phyloP scores from a whole-genome alignment of 2,113 vertebrate species.

The Neodon shergylaensis region DNA sequence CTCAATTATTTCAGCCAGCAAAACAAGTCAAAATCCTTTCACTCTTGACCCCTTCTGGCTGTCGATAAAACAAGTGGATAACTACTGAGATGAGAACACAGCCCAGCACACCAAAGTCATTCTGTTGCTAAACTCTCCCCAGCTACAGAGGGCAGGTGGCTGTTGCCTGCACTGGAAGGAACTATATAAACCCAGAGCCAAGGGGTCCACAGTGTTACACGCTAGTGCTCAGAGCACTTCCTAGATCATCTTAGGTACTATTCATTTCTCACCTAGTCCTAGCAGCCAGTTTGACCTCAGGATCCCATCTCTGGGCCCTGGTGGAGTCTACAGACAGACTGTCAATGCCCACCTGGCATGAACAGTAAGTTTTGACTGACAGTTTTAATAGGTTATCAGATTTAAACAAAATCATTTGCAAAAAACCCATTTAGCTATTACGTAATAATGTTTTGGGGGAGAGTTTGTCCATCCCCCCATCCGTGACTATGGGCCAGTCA shows the following conservation, averaged over 20 bases:
- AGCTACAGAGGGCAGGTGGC: neutral
- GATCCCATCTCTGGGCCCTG: neutral
- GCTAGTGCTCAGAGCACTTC: no score
- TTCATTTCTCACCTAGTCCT: neutral
- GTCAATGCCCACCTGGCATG: neutral
- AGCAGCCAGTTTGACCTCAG: neutral
- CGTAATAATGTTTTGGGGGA: neutral
- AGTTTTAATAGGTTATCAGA: neutral
- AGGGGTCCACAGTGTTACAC: neutral
- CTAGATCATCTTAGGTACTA: neutral
- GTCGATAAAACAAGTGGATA: neutral
- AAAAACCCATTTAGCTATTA: neutral
- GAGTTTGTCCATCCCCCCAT: neutral
- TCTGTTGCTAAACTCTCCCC: neutral
- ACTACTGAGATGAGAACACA: neutral
- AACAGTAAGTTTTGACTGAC: neutral
- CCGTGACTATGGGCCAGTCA: neutral
- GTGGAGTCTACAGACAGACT: neutral
- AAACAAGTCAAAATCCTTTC: constrained; percentile 40
- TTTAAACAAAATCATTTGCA: neutral
- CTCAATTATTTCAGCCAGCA: constrained; percentile 19
- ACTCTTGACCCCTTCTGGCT: neutral
- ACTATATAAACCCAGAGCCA: neutral
- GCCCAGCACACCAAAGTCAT: neutral
- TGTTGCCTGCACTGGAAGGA: neutral